Percentiles rank a stretch among this genome's conserved stretches.
These are phyloP conservation scores for Eulacestoma nigropectus DNA, from an alignment of 2,113 vertebrate species.

Conservation along the genomic window DNA sequence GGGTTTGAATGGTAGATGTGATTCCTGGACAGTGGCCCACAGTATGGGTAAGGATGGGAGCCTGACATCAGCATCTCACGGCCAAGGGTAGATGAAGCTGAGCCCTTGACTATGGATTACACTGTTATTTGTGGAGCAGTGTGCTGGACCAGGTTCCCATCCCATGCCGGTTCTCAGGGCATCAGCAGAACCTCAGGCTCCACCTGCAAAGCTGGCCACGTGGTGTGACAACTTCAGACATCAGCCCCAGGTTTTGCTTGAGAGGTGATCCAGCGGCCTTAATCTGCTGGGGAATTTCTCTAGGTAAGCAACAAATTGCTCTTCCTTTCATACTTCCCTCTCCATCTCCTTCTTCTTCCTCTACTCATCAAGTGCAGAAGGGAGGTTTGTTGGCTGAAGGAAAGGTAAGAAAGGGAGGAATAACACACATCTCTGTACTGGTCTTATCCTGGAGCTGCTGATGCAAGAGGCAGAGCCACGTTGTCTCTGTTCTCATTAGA, in stretches of 20 bases:
- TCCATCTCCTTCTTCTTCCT: background rate
- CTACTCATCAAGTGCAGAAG: background rate
- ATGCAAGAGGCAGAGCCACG: background rate
- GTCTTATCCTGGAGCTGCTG: background rate
- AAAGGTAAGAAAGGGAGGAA: background rate
- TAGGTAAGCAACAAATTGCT: background rate
- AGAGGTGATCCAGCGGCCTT: background rate
- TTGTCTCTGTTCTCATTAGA: background rate
- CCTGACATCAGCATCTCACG: background rate
- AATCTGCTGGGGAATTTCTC: background rate
- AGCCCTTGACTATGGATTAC: background rate
- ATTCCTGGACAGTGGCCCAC: background rate
- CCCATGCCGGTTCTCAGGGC: rapidly evolving
- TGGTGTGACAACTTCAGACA: background rate
- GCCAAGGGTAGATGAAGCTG: background rate
- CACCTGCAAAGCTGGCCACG: rapidly evolving
- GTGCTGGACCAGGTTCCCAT: background rate
- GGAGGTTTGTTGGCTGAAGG: background rate
- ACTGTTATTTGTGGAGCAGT: background rate
- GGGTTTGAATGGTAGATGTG: background rate
- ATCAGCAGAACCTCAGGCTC: background rate
- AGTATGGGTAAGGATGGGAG: background rate
- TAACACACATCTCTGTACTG: background rate
- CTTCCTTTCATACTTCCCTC: background rate
- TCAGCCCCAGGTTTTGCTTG: background rate